Conservation (phyloP, 2,797 vertebrate species). For the Hydrocynus forskahlii region DNA sequence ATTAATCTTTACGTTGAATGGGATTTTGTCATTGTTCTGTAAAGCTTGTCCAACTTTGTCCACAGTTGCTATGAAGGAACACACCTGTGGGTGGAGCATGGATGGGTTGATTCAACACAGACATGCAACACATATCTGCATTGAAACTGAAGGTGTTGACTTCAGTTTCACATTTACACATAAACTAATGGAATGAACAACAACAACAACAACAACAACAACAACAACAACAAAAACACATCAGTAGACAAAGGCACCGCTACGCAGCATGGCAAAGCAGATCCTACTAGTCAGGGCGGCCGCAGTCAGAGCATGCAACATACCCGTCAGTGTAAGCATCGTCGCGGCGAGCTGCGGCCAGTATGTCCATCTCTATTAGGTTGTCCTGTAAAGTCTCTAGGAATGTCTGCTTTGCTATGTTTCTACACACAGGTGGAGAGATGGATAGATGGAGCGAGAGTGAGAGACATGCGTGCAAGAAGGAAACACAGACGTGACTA, state of each 20-base stretch:
- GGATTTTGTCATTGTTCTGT: not conserved
- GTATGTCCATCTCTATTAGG: slow-evolving; percentile 99
- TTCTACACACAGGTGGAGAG: slow-evolving; percentile 99
- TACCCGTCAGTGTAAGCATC: slow-evolving; percentile 96
- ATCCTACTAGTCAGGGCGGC: slow-evolving; percentile 59
- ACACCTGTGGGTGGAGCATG: slow-evolving; percentile 5
- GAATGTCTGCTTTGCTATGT: slow-evolving; percentile 99
- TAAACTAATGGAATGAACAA: slow-evolving; percentile 22
- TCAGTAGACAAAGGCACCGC: slow-evolving; percentile 41
- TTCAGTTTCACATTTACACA: not conserved
- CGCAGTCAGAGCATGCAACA: slow-evolving; percentile 80
- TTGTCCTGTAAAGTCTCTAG: slow-evolving; percentile 99
- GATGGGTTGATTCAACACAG: not conserved
- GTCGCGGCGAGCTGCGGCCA: slow-evolving; percentile 92
- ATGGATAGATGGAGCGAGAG: slow-evolving; percentile 84
- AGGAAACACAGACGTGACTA: slow-evolving; percentile 70
- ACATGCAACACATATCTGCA: slow-evolving; percentile 18
- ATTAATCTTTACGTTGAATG: too few species aligned
- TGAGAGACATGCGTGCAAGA: slow-evolving; percentile 92
- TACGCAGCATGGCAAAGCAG: slow-evolving; percentile 73
- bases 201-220: not conserved
- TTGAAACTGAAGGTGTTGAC: not conserved
- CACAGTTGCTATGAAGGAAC: not conserved
- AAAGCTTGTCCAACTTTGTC: not conserved
- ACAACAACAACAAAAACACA: slow-evolving; percentile 15